These are phyloP conservation scores for Ceratosolen fusciceps DNA, from an alignment of 1,140 invertebrate genomes.

Conservation along the genomic window DNA sequence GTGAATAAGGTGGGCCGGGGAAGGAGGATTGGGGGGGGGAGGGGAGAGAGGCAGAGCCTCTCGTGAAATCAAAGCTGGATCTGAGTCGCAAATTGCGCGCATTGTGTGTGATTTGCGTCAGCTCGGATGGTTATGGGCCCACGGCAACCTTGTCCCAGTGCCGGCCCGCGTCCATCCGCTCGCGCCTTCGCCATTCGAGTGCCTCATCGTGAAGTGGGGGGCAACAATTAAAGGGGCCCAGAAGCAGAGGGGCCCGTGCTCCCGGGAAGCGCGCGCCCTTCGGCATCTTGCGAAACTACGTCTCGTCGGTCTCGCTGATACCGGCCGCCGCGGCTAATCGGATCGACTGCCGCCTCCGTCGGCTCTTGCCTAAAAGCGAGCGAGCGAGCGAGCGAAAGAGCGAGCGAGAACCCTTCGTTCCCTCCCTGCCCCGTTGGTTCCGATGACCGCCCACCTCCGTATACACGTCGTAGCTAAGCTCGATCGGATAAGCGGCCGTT, in stretches of 20 bases:
- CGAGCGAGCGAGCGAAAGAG: too few relatives aligned
- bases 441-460: too few relatives aligned
- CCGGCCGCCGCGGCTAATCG: neutral
- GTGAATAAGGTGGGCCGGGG: neutral
- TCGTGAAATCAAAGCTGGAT: constrained; percentile 61
- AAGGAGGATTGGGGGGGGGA: neutral
- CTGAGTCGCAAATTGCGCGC: constrained; percentile 54
- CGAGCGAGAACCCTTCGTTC: too few relatives aligned
- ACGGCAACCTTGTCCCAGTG: constrained; percentile 70
- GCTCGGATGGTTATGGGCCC: constrained; percentile 67
- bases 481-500: too few relatives aligned
- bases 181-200: neutral
- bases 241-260: neutral
- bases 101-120: constrained; percentile 51
- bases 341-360: too few relatives aligned
- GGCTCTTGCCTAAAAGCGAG: too few relatives aligned
- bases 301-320: neutral
- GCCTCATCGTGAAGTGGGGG: constrained; percentile 15
- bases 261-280: constrained; percentile 1
- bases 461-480: too few relatives aligned
- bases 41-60: constrained; percentile 47
- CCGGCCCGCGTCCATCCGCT: constrained; percentile 47
- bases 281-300: neutral
- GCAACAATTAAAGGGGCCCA: constrained; percentile 7
- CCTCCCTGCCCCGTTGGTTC: too few relatives aligned